A percentile compares a stretch with the other conserved stretches of the same genome.
Evolutionary conservation across 2,113 vertebrate species (phyloP).

Genomic region (Rhinogobius similis): DNA sequence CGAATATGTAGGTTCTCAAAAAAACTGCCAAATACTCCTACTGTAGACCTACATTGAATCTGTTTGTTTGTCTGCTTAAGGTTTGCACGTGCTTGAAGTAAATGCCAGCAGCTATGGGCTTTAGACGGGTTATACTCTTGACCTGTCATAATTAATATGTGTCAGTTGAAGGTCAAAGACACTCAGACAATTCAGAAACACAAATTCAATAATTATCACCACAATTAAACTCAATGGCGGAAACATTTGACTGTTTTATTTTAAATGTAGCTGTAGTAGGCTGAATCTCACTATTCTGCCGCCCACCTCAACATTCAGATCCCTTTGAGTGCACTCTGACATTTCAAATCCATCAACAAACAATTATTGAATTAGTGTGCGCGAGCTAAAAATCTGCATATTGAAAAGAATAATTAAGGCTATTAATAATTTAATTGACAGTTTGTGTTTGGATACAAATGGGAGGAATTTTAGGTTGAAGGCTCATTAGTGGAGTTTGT

Average conservation of each 20-base stretch:
- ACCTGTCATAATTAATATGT: background rate
- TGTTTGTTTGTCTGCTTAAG: background rate
- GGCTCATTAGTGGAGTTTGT: slow-evolving; percentile 19
- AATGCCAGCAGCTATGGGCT: too few relatives aligned
- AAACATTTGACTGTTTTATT: background rate
- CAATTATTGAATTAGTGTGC: background rate
- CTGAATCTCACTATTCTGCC: background rate
- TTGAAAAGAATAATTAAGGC: slow-evolving; percentile 4
- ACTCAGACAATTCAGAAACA: background rate
- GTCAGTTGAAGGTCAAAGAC: background rate
- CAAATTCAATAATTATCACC: background rate
- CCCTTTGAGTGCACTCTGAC: slow-evolving; percentile 1
- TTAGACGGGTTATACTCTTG: background rate
- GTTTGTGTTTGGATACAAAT: slow-evolving; percentile 10
- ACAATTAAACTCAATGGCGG: background rate
- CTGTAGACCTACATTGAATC: too few relatives aligned
- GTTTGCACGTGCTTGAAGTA: too few relatives aligned
- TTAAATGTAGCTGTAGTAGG: background rate
- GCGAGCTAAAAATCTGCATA: slow-evolving; percentile 5
- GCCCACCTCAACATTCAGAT: slow-evolving; percentile 1
- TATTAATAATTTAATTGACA: slow-evolving; percentile 11
- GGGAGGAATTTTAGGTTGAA: slow-evolving; percentile 5
- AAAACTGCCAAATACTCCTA: too few relatives aligned
- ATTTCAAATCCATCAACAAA: slow-evolving; percentile 15
- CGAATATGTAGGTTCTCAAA: too few relatives aligned